Conservation (phyloP, 2,797 vertebrate species). For the Manis javanica region DNA sequence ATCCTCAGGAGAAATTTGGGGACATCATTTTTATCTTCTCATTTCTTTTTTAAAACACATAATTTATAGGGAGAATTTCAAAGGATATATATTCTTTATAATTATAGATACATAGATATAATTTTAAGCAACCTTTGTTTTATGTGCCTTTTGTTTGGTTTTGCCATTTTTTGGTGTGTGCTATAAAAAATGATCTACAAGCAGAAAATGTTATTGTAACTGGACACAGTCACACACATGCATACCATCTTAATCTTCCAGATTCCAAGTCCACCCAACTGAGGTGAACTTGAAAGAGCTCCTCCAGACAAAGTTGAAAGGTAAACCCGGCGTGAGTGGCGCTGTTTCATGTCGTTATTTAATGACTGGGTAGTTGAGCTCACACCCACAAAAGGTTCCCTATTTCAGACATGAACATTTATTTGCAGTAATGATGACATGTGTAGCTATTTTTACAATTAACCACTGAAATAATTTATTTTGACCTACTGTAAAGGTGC, state of each 20-base stretch:
- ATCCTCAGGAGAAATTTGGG: not conserved
- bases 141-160: not conserved
- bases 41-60: not conserved
- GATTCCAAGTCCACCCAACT: not conserved
- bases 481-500: constrained; percentile 39
- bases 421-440: constrained; percentile 26
- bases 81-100: not conserved
- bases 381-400: not conserved
- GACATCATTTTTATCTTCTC: not conserved
- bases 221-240: not conserved
- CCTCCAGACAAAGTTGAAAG: not conserved
- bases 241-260: not conserved
- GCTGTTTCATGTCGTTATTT: not conserved
- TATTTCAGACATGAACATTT: not conserved
- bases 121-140: not conserved
- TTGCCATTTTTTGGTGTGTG: not conserved
- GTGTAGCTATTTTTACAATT: constrained; percentile 50
- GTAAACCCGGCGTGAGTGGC: not conserved
- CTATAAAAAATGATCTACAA: not conserved
- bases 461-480: not conserved
- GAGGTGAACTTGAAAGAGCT: constrained; percentile 28
- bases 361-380: not conserved
- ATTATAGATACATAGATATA: too few relatives aligned
- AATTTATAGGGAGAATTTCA: not conserved
- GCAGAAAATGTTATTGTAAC: constrained; percentile 28